These are phyloP conservation scores for Nephrotoma guestfalica DNA, from an alignment of 2,888 invertebrate genomes.

Conservation along the genomic window DNA sequence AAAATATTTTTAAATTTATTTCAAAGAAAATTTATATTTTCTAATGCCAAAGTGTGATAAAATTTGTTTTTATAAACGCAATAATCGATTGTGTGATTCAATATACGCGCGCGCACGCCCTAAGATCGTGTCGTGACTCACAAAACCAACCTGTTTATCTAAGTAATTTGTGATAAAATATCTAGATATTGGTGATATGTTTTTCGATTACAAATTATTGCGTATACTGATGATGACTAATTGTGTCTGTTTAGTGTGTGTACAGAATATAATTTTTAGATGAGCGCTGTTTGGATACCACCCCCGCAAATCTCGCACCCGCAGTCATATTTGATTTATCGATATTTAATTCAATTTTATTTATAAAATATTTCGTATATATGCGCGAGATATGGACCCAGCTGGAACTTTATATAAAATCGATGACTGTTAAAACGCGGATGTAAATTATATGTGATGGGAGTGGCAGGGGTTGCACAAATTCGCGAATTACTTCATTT, in stretches of 20 bases:
- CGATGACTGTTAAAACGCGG: neutral
- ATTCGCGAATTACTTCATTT: neutral
- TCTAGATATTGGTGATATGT: neutral
- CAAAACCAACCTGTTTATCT: neutral
- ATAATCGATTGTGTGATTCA: neutral
- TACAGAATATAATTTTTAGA: neutral
- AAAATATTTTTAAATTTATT: neutral
- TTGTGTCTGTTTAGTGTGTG: neutral
- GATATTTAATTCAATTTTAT: neutral
- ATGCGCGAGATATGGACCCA: neutral
- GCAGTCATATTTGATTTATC: neutral
- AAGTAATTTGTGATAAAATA: neutral
- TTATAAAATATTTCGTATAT: neutral
- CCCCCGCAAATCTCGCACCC: neutral
- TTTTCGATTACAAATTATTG: neutral
- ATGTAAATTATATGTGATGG: neutral
- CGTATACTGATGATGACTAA: neutral
- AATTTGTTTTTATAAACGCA: neutral
- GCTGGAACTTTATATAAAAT: neutral
- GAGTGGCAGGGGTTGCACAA: neutral
- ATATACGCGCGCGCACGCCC: neutral
- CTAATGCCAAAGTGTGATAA: neutral
- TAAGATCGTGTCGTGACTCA: neutral
- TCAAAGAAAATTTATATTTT: neutral
- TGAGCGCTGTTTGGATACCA: neutral